Evolutionary conservation across 1,140 invertebrate genomes (phyloP).

Genomic region (Idris sp.): DNA sequence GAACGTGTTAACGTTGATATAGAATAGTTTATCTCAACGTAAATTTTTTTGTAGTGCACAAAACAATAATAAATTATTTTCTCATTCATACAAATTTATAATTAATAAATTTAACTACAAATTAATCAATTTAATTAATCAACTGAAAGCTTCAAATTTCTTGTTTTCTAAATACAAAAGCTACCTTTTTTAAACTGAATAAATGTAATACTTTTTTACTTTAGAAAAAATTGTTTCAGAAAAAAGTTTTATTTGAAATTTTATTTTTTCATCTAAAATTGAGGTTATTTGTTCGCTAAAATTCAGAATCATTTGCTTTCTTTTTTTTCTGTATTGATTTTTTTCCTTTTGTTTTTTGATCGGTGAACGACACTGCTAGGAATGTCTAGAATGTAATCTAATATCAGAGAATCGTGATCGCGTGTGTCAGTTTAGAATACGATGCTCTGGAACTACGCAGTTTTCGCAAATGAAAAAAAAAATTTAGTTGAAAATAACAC

Average conservation of each 20-base stretch:
- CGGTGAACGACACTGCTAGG: conserved; percentile 37
- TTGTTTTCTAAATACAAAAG: too few relatives aligned
- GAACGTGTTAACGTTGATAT: conserved; percentile 46
- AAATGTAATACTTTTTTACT: too few relatives aligned
- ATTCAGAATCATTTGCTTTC: conserved; percentile 14
- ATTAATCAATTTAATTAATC: background rate
- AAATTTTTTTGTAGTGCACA: too few relatives aligned
- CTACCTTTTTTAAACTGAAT: too few relatives aligned
- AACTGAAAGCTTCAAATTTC: too few relatives aligned
- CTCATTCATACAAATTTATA: background rate
- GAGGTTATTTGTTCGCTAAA: background rate
- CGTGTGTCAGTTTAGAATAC: conserved; percentile 43
- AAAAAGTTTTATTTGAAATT: too few relatives aligned
- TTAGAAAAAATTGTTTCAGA: too few relatives aligned
- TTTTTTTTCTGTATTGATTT: background rate
- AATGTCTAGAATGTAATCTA: conserved; percentile 47
- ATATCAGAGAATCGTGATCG: conserved; percentile 33
- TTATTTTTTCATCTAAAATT: too few relatives aligned
- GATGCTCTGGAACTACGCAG: conserved; percentile 62
- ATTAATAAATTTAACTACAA: background rate
- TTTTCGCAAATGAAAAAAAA: conserved; percentile 50
- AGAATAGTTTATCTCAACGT: conserved; percentile 36
- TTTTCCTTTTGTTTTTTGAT: conserved; percentile 27
- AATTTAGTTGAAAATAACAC: conserved; percentile 46
- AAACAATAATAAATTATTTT: too few relatives aligned